phyloP scores from a whole-genome alignment of 2,113 vertebrate genomes.

The Strix aluco region DNA sequence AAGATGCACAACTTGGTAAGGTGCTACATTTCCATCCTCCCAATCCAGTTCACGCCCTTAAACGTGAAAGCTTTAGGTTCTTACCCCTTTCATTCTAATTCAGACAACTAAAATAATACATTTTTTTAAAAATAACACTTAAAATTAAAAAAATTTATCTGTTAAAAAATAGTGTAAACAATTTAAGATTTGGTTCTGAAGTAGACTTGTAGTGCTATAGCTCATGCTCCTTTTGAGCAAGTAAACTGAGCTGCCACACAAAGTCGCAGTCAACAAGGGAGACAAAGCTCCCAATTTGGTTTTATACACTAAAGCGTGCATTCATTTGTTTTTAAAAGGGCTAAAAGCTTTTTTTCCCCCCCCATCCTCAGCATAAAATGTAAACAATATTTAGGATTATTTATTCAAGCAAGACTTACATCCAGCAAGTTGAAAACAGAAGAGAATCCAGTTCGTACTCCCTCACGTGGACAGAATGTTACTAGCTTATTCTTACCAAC shows the following conservation, averaged over 20 bases:
- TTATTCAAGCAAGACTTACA: conserved; percentile 22
- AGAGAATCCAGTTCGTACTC: background rate
- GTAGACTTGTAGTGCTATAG: background rate
- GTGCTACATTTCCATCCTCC: background rate
- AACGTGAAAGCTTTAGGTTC: background rate
- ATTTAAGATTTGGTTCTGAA: conserved; percentile 42
- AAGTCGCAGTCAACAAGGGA: background rate
- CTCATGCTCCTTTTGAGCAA: background rate
- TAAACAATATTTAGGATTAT: conserved; percentile 25
- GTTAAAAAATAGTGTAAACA: conserved; percentile 48
- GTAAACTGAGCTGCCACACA: background rate
- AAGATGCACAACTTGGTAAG: background rate
- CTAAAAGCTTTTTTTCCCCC: background rate
- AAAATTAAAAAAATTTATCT: background rate
- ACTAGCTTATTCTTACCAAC: background rate
- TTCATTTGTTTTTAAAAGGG: background rate
- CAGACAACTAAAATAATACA: background rate
- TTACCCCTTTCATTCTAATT: background rate
- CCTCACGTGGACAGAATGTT: background rate
- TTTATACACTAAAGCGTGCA: background rate
- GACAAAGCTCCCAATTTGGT: background rate
- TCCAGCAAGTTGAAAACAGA: background rate
- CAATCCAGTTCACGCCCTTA: background rate
- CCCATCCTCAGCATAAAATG: background rate
- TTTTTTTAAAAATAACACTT: background rate